Percentiles rank a stretch among this genome's conserved stretches.
Evolutionary conservation across 30 jellyfish, hydroid and myxozoan genomes (phyloP).

Genomic region (Mastigias papua): DNA sequence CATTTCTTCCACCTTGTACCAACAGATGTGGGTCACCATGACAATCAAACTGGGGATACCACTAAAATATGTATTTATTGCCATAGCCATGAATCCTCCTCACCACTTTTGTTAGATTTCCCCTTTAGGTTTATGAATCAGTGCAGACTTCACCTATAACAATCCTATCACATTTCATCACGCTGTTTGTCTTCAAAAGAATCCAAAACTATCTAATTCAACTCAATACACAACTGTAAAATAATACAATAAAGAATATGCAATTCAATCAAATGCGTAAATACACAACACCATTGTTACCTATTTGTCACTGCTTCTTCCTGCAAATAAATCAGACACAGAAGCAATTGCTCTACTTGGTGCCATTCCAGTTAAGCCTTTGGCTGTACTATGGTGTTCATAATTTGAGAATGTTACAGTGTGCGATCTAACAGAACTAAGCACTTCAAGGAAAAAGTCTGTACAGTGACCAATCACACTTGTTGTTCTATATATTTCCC

Average conservation of each 20-base stretch:
- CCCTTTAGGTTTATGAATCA: background rate
- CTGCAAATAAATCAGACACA: background rate
- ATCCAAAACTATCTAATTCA: background rate
- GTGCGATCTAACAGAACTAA: background rate
- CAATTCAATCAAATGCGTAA: background rate
- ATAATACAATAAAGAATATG: background rate
- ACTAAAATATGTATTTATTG: conserved; percentile 35
- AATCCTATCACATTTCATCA: background rate
- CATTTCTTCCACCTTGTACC: conserved; percentile 77
- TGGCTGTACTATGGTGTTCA: background rate
- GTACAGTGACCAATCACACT: background rate
- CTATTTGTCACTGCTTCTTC: background rate
- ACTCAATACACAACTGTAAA: background rate
- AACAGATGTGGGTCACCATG: conserved; percentile 57
- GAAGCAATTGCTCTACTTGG: background rate
- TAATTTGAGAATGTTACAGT: background rate
- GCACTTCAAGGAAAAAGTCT: background rate
- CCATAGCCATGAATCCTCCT: conserved; percentile 56
- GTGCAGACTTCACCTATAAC: background rate
- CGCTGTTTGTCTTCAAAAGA: background rate
- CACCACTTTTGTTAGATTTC: conserved; percentile 40
- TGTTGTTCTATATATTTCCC: background rate
- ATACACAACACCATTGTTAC: background rate
- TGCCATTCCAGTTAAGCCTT: background rate
- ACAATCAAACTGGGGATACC: conserved; percentile 46